These are phyloP conservation scores for Mechanitis messenoides DNA, from an alignment of 2,888 invertebrate genomes.

Conservation along the genomic window DNA sequence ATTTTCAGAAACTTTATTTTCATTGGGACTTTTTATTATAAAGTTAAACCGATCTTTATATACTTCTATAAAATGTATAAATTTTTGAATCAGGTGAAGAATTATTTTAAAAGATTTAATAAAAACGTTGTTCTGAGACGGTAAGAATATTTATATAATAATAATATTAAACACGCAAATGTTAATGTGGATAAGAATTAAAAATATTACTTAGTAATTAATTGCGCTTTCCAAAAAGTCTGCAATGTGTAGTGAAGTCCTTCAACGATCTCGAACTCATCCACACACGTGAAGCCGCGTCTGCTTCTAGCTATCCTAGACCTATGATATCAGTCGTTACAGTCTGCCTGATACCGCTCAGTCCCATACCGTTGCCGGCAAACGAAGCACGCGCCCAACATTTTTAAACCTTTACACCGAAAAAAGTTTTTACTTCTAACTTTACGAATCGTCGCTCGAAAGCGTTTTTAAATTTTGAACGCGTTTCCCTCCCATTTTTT, in stretches of 20 bases:
- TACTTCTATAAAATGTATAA: too few species aligned
- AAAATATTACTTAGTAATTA: neutral
- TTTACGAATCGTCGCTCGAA: slow-evolving; percentile 8
- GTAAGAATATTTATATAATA: too few species aligned
- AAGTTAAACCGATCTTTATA: too few species aligned
- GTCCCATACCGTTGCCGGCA: slow-evolving; percentile 55
- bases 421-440: slow-evolving; percentile 32
- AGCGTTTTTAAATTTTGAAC: slow-evolving; percentile 20
- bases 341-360: slow-evolving; percentile 58
- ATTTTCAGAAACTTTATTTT: too few species aligned
- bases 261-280: slow-evolving; percentile 11
- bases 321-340: slow-evolving; percentile 55
- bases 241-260: neutral
- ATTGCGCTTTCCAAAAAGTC: neutral
- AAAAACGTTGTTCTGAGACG: too few species aligned
- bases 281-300: slow-evolving; percentile 28
- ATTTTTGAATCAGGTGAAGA: too few species aligned
- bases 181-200: too few species aligned
- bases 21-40: too few species aligned
- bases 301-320: slow-evolving; percentile 57
- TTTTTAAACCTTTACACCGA: slow-evolving; percentile 32
- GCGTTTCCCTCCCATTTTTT: slow-evolving; percentile 15
- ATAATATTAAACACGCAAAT: too few species aligned
- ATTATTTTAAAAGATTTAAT: too few species aligned
- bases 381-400: slow-evolving; percentile 56